Percentiles rank a stretch among this genome's conserved stretches.
Evolutionary conservation across 2,888 invertebrate species (phyloP).

Genomic region (Zaprionus lineosus): DNA sequence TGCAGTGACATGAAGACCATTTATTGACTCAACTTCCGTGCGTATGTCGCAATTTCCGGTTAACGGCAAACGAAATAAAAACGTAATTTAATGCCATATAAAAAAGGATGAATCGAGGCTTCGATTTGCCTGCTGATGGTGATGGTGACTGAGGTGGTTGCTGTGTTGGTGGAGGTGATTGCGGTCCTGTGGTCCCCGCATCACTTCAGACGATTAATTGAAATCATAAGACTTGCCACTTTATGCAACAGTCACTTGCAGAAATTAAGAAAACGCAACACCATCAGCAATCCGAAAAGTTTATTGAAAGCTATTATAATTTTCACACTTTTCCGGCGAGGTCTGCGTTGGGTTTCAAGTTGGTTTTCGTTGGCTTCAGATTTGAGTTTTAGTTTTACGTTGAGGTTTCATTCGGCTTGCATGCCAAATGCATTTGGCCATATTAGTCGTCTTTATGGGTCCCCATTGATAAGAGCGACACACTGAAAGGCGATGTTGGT

Average conservation of each 20-base stretch:
- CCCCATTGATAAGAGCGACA: constrained; percentile 51
- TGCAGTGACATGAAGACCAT: constrained; percentile 40
- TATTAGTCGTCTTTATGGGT: constrained; percentile 64
- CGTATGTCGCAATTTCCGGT: constrained; percentile 79
- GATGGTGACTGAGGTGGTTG: constrained; percentile 19
- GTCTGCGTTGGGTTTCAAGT: constrained; percentile 38
- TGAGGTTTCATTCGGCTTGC: constrained; percentile 9
- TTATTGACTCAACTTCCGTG: constrained; percentile 79
- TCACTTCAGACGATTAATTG: constrained; percentile 55
- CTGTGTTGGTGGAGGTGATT: constrained; percentile 16
- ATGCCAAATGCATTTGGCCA: constrained; percentile 57
- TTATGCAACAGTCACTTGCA: constrained; percentile 41
- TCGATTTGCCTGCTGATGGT: constrained; percentile 9
- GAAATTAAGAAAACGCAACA: constrained; percentile 32
- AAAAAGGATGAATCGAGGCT: constrained; percentile 16
- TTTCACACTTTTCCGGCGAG: constrained; percentile 65
- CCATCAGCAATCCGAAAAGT: constrained; percentile 46
- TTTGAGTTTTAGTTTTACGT: not conserved
- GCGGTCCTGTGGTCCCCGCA: constrained; percentile 33
- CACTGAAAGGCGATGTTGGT: constrained; percentile 22
- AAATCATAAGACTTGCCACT: constrained; percentile 69
- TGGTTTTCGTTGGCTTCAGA: not conserved
- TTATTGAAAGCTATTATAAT: constrained; percentile 75
- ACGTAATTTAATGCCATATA: constrained; percentile 69
- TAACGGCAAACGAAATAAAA: constrained; percentile 77